Base-by-base conservation (phyloP, 2,888 invertebrate species). In the Eupithecia subfuscata region DNA sequence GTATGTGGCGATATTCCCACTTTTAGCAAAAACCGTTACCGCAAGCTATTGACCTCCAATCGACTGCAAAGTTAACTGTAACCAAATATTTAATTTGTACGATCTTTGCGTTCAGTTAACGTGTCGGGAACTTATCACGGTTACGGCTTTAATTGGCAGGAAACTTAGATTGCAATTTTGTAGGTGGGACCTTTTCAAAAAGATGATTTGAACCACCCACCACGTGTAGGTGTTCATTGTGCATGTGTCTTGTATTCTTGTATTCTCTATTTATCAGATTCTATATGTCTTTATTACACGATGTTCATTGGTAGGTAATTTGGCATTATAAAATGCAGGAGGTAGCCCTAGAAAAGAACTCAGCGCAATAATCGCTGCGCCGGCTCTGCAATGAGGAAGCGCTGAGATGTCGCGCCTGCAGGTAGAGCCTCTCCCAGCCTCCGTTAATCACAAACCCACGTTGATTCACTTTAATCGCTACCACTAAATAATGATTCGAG, bases 41-140 rank as follows among this genome's bases (percentile, higher is more conserved):
- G 75, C 68, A 82, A 84, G 90, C 85, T 85, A 87, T 88, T 87
- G 92, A 90, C 91, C 91, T 86, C 83, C 87, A 90, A 91, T 91
- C 87, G 89, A 88, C 89, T 86, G 90, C 90, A 87, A 88, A 90
- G 83, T 78, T 93, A 93, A 92, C 93, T 89, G 93, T 93, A 89
- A 89, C 89, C 87, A 90, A 90, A 91, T 89, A 90, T 91, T 92
- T 91, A 90, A 90, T 92, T 91, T 90, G 86, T 87, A 84, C 83
- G 84, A 87, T 87, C 82, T 85, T 85, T 82, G 82, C 85, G 82
- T 85, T 85, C 68, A 85, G 68, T 83, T 83, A 87, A 86, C 88
- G 88, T 86, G 88, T 90, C 84, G 79, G 78, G 84, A 88, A 88
- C 87, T 81, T 86, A 82, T 85, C 80, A 84, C 79, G 80, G 64